phyloP scores from a whole-genome alignment of 23 tunicate species.

The Oikopleura albicans region DNA sequence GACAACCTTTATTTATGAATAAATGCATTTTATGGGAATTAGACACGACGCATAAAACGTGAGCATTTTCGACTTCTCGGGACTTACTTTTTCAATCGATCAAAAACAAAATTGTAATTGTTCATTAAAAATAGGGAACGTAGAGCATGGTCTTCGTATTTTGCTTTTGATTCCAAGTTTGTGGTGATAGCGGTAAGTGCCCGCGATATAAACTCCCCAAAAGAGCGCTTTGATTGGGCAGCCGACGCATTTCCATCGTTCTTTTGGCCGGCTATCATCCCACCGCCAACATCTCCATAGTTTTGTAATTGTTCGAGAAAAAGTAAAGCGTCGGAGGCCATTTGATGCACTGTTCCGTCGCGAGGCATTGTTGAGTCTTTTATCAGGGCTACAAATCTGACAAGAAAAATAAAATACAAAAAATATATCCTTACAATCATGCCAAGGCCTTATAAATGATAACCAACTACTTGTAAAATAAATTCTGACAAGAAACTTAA shows the following conservation, averaged over 20 bases:
- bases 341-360: slow-evolving; percentile 94
- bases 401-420: too few relatives aligned
- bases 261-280: slow-evolving; percentile 37
- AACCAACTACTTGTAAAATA: too few relatives aligned
- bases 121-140: slow-evolving; percentile 57
- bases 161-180: slow-evolving; percentile 57
- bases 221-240: slow-evolving; percentile 19
- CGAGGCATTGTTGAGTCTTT: slow-evolving; percentile 86
- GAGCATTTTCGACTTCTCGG: too few relatives aligned
- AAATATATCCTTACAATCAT: too few relatives aligned
- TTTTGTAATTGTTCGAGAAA: slow-evolving; percentile 65
- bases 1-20: too few relatives aligned
- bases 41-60: too few relatives aligned
- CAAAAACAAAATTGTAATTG: slow-evolving; percentile 54
- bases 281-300: slow-evolving; percentile 57
- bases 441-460: too few relatives aligned
- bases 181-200: slow-evolving; percentile 28
- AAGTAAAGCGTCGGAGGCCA: slow-evolving; percentile 53
- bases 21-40: too few relatives aligned
- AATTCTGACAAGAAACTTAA: too few relatives aligned
- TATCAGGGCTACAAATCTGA: too few relatives aligned
- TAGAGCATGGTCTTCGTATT: slow-evolving; percentile 46
- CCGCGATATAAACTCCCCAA: not conserved
- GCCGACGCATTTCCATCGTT: not conserved
- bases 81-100: slow-evolving; percentile 39